Base-by-base conservation (phyloP, 2,797 vertebrate genomes). In the Smutsia temminckii region DNA sequence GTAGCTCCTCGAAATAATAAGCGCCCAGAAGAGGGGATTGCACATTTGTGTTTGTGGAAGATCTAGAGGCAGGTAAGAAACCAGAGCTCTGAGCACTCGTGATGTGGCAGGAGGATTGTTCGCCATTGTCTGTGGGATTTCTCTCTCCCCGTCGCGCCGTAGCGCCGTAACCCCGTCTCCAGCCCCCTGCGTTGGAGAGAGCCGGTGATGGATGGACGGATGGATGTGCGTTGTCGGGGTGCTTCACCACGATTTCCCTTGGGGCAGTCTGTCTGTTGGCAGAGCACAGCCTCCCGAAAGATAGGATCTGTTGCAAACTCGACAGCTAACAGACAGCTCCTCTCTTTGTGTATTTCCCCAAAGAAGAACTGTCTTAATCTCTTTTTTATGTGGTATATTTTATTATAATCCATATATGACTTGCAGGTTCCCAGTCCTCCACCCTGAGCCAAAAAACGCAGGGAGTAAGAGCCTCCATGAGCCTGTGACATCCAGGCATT, bases 251-350 rank as follows among this genome's bases (percentile, higher is more conserved):
- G 77, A 97, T 98, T 98, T 98, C 98, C 98, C 98, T 96, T 89
- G 98, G 98, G 98, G 98, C 97, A 85, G 93, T 97, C 98, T 98
- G 98, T 98, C 98, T 98, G 98, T 98, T 98, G 98, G 98, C 98
- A 98, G 98, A 98, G 98, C 98, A 97, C 98, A 98, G 98, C 97
- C 98, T 98, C 98, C 98, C 97, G 97, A 97, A 98, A 98, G 98
- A 98, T 98, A 98, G 98, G 98, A 98, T 98, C 98, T 98, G 97
- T 98, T 98, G 98, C 98, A 98, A 98, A 98, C 98, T 98, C 98
- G 98, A 98, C 98, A 98, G 98, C 98, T 98, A 98, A 98, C 98
- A 98, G 98, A 98, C 98, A 98, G 98, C 98, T 98, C 85, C 49
- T 96, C 97, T 98, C 98, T 98, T 98, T 98, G 97, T 98, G 95